phyloP scores from a whole-genome alignment of 2,113 vertebrate genomes.

The Myiagra hebetior region DNA sequence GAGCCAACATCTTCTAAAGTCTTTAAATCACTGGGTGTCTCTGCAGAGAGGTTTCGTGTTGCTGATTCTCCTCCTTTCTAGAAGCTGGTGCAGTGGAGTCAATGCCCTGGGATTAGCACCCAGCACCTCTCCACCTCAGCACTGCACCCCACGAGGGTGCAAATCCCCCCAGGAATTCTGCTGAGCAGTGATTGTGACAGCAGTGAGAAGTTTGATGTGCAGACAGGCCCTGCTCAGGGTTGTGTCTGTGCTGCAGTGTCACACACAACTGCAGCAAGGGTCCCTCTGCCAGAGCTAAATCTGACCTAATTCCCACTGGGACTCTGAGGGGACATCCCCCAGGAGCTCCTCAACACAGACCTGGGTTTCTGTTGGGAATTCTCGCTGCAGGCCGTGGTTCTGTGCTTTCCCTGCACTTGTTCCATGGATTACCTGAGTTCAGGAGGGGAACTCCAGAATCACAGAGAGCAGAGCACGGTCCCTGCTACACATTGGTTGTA shows the following conservation, averaged over 20 bases:
- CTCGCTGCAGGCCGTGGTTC: background rate
- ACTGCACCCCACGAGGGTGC: background rate
- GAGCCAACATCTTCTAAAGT: background rate
- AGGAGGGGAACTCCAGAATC: background rate
- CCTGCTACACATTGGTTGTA: fast-evolving
- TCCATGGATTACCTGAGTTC: fast-evolving
- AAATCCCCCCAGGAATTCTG: background rate
- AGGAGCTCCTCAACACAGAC: fast-evolving
- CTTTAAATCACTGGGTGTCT: background rate
- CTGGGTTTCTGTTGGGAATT: background rate
- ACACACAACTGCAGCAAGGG: background rate
- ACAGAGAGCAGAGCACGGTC: background rate
- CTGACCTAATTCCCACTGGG: background rate
- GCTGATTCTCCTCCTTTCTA: background rate
- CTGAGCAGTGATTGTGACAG: background rate
- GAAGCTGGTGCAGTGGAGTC: background rate
- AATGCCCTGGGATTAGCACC: background rate
- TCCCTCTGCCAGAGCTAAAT: background rate
- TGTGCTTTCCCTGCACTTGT: background rate
- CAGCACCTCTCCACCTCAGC: background rate
- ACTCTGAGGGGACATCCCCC: background rate
- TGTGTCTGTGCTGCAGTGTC: background rate
- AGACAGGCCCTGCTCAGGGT: background rate
- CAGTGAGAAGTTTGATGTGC: fast-evolving
- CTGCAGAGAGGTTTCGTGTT: background rate